Base-by-base conservation (phyloP, 37 sponge, comb jelly and placozoan species). In the Amphimedon queenslandica region DNA sequence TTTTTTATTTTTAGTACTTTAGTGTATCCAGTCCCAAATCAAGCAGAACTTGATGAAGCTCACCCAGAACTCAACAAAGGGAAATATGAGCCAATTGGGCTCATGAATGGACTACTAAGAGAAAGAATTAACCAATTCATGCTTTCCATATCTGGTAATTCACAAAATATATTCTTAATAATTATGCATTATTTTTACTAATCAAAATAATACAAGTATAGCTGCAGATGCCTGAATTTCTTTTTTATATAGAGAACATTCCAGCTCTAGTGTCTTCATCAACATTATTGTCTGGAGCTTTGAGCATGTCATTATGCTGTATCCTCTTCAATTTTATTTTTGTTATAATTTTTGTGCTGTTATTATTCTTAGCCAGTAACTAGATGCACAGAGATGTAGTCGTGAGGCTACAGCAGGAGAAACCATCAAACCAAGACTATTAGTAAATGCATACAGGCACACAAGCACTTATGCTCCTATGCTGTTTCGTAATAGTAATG, bases 301-400 rank as follows among this genome's bases (percentile, higher is more conserved):
- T 86, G 64, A 70, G 76, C 64, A 86, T 67, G 36, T 78, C 66
- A 27, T 64, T 88, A 25, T 88, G 89, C 37, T 83, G 90, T 89
- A 82, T 89, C 78, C 77, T 55, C 1, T 24, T 20, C 10, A 71
- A 71, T 27, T 38, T 56, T 3, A 67, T n/a, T 28, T 47, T 30
- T 42, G 25, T 11, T 5, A 11, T 73, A 64, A 76, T 30, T 39
- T 6, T 53, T 42, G 63, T 24, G 53, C 8, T 13, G 8, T 47
- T 13, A 47, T 47, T 47, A 18, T 47, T 47, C 53, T 47, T 13
- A 47, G 51, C 13, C 51, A 47, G 8, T 13, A 47, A 33, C 1
- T 37, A 90, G 91, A 81, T 47, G 81, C 84, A 0, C 91, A 90
- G 42, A 64, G 86, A 1, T 77, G 79, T 34, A 41, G 0, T 16